Percentiles rank a stretch among this genome's conserved stretches.
phyloP scores from a whole-genome alignment of 2,113 vertebrate genomes.

The Dunckerocampus dactyliophorus region DNA sequence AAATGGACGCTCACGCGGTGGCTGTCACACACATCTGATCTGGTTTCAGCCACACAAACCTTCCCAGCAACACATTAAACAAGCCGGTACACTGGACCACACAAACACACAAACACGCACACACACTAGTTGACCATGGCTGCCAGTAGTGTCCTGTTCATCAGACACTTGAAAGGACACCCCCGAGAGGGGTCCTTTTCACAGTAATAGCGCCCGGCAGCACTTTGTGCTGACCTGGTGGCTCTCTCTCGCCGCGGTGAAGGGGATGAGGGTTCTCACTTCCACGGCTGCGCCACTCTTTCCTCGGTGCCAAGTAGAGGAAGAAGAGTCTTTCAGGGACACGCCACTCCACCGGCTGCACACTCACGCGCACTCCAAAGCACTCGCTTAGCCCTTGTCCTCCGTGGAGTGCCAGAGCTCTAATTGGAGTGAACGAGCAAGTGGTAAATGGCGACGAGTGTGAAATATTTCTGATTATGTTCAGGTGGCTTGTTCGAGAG shows the following conservation, averaged over 20 bases:
- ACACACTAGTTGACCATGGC: slow-evolving; percentile 42
- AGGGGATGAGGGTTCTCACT: slow-evolving; percentile 65
- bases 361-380: slow-evolving; percentile 55
- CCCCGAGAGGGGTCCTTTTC: slow-evolving; percentile 70
- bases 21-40: slow-evolving; percentile 63
- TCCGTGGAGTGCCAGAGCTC: slow-evolving; percentile 52
- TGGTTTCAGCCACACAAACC: slow-evolving; percentile 61
- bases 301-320: slow-evolving; percentile 46
- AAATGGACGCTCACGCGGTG: slow-evolving; percentile 65
- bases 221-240: slow-evolving; percentile 61
- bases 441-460: slow-evolving; percentile 52
- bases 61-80: slow-evolving; percentile 64
- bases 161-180: slow-evolving; percentile 70
- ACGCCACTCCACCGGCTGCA: slow-evolving; percentile 57
- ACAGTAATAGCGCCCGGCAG: slow-evolving; percentile 68
- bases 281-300: slow-evolving; percentile 56
- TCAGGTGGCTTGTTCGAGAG: slow-evolving; percentile 40
- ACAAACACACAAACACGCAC: slow-evolving; percentile 32
- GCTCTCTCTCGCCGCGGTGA: slow-evolving; percentile 60
- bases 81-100: slow-evolving; percentile 41
- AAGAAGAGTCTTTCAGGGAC: slow-evolving; percentile 68
- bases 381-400: slow-evolving; percentile 51
- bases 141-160: slow-evolving; percentile 61
- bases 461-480: slow-evolving; percentile 61
- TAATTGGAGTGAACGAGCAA: slow-evolving; percentile 56